A percentile compares a stretch with the other conserved stretches of the same genome.
phyloP scores from a whole-genome alignment of 2,113 vertebrate species.

The Herpailurus yagouaroundi region DNA sequence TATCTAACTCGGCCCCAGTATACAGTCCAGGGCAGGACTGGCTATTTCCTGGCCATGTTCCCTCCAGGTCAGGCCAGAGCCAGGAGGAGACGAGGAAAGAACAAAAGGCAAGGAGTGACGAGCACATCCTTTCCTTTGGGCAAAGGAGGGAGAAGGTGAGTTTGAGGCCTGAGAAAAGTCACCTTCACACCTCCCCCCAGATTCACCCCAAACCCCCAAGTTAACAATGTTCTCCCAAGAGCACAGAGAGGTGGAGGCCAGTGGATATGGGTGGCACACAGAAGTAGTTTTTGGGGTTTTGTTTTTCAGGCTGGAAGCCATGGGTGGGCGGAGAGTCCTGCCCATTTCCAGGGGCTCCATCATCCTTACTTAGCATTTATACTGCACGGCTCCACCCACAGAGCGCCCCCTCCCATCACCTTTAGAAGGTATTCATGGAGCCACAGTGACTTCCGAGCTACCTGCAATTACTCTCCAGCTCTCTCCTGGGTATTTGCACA shows the following conservation, averaged over 20 bases:
- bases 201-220: background rate
- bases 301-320: background rate
- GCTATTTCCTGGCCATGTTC: background rate
- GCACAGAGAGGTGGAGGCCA: fast-evolving
- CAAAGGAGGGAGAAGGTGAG: background rate
- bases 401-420: background rate
- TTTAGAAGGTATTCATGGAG: background rate
- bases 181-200: background rate
- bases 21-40: background rate
- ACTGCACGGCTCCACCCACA: background rate
- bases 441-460: background rate
- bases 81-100: background rate
- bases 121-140: background rate
- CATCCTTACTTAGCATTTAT: background rate
- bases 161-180: background rate
- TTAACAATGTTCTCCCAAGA: background rate
- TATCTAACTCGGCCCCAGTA: background rate
- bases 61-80: background rate
- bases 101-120: too few relatives aligned
- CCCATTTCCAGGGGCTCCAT: background rate
- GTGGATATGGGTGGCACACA: background rate
- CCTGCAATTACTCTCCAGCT: background rate
- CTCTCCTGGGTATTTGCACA: background rate
- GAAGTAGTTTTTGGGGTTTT: background rate
- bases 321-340: background rate